These are phyloP conservation scores for Struthidea cinerea DNA, from an alignment of 2,113 vertebrate genomes.

Conservation along the genomic window DNA sequence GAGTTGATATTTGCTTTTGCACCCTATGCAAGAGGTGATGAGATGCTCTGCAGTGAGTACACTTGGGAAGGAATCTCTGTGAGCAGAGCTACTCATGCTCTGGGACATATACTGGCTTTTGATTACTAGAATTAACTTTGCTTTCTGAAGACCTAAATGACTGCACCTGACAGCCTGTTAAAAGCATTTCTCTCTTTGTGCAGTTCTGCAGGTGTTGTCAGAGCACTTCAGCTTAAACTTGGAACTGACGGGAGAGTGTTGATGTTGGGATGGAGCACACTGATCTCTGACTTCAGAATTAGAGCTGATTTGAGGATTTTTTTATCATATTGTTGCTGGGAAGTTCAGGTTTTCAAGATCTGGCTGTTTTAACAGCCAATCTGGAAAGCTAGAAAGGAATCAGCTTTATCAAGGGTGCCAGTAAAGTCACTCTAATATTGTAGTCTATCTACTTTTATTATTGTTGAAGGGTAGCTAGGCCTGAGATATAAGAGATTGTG, in stretches of 20 bases:
- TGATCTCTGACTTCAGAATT: neutral
- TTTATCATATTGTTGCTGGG: neutral
- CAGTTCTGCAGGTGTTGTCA: neutral
- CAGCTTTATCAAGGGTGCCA: neutral
- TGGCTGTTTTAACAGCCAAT: neutral
- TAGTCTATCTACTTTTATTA: neutral
- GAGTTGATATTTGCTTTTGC: neutral
- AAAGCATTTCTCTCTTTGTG: neutral
- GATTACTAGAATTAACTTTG: neutral
- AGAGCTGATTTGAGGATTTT: neutral
- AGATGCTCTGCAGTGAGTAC: neutral
- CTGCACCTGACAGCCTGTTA: neutral
- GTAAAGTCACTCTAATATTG: neutral
- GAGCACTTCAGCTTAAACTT: neutral
- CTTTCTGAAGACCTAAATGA: neutral
- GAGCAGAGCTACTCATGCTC: neutral
- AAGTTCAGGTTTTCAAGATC: neutral
- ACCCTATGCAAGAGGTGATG: neutral
- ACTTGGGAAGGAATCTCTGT: neutral
- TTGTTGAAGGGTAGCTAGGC: neutral
- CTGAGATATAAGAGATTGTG: neutral
- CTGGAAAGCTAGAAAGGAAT: neutral
- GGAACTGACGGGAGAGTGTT: neutral
- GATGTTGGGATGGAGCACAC: neutral
- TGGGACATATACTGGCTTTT: neutral